phyloP scores from a whole-genome alignment of 1,140 invertebrate genomes.

The Formica exsecta region DNA sequence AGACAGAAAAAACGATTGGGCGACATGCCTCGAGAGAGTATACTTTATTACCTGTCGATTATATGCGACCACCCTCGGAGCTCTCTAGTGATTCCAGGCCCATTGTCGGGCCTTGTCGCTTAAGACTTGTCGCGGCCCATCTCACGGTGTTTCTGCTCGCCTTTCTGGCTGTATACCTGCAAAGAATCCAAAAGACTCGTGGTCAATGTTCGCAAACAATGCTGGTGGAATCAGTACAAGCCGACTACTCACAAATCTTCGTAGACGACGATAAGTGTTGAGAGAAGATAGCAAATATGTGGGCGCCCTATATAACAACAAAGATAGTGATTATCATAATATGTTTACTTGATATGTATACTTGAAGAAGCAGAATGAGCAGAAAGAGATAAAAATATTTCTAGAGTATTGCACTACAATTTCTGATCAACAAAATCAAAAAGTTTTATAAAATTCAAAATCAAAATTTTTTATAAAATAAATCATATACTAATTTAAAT shows the following conservation, averaged over 20 bases:
- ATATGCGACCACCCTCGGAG: slow-evolving; percentile 60
- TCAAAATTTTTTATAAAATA: not conserved
- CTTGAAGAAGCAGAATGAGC: not conserved
- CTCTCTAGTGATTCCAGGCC: not conserved
- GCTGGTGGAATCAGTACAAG: slow-evolving; percentile 60
- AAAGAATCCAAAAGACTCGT: slow-evolving; percentile 34
- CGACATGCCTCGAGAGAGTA: slow-evolving; percentile 9
- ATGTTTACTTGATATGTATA: not conserved
- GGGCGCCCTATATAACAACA: not conserved
- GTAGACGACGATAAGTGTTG: slow-evolving; percentile 32
- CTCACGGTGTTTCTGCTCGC: slow-evolving; percentile 29
- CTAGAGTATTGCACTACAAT: not conserved
- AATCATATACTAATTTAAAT: not conserved
- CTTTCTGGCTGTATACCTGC: slow-evolving; percentile 50
- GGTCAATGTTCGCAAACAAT: slow-evolving; percentile 51
- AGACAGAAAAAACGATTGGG: not conserved
- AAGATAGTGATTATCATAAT: slow-evolving; percentile 27
- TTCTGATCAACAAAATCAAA: not conserved
- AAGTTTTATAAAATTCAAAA: too few relatives aligned
- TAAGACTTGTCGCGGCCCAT: slow-evolving; percentile 40
- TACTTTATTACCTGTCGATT: slow-evolving; percentile 68
- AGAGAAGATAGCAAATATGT: not conserved
- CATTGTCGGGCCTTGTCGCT: slow-evolving; percentile 41
- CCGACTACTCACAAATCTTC: slow-evolving; percentile 53
- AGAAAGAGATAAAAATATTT: not conserved